These are phyloP conservation scores for Laticauda laticaudata DNA, from an alignment of 2,113 vertebrate genomes.

Conservation along the genomic window DNA sequence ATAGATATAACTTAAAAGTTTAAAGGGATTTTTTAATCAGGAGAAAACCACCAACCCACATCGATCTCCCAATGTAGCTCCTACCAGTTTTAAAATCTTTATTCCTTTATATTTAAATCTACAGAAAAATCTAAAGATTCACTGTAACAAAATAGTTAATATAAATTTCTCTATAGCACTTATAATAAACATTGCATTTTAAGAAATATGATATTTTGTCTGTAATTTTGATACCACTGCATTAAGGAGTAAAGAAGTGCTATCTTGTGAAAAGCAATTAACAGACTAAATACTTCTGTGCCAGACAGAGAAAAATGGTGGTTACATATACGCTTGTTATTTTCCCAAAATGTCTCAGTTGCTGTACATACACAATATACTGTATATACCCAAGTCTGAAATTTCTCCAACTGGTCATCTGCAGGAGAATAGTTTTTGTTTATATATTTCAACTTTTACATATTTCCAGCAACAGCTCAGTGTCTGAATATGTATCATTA, in stretches of 20 bases:
- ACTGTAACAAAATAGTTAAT: constrained; percentile 54
- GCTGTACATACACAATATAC: constrained; percentile 19
- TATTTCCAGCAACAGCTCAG: constrained; percentile 1
- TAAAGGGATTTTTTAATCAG: accelerated
- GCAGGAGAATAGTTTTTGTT: constrained; percentile 16
- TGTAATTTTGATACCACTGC: constrained; percentile 32
- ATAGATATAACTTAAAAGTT: background rate
- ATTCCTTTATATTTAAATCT: background rate
- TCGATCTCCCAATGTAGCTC: background rate
- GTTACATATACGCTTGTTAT: constrained; percentile 70
- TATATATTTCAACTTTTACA: constrained; percentile 5
- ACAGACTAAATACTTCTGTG: constrained; percentile 49
- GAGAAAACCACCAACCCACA: constrained; percentile 17
- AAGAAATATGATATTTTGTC: constrained; percentile 45
- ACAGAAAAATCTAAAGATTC: constrained; percentile 51
- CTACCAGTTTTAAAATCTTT: background rate
- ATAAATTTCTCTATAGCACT: constrained; percentile 57
- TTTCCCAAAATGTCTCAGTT: constrained; percentile 62
- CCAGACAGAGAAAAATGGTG: constrained; percentile 63
- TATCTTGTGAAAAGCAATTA: constrained; percentile 38
- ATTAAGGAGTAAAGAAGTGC: constrained; percentile 8
- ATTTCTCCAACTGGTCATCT: constrained; percentile 20
- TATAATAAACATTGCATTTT: constrained; percentile 58
- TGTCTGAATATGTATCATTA: constrained; percentile 14
- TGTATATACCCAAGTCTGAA: constrained; percentile 33